Conservation (phyloP, 2,888 invertebrate species). For the Shargacucullia verbasci region DNA sequence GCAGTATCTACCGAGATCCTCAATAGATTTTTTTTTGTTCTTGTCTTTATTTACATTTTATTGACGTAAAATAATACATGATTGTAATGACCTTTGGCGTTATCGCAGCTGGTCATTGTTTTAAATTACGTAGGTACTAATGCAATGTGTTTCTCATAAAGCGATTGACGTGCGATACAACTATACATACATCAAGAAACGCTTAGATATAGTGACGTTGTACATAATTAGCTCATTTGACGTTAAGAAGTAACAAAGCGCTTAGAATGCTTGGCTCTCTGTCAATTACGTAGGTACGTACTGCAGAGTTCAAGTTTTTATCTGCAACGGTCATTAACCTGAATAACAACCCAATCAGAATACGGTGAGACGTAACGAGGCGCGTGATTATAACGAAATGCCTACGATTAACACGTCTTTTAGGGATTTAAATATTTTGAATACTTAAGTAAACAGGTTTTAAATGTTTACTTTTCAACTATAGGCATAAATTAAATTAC, state of each 20-base stretch:
- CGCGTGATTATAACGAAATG: constrained; percentile 42
- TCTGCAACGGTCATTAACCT: constrained; percentile 63
- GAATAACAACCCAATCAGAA: constrained; percentile 51
- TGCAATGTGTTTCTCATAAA: constrained; percentile 46
- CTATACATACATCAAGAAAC: constrained; percentile 17
- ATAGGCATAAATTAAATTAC: not conserved
- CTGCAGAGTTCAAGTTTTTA: constrained; percentile 59
- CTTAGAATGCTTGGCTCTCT: constrained; percentile 51
- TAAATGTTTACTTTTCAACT: constrained; percentile 10
- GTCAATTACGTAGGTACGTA: constrained; percentile 41
- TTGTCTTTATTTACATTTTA: too few relatives aligned
- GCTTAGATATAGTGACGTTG: constrained; percentile 33
- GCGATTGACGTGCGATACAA: constrained; percentile 39
- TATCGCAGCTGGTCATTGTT: constrained; percentile 44
- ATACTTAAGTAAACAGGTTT: constrained; percentile 14
- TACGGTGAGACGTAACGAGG: constrained; percentile 47
- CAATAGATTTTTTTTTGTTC: too few relatives aligned
- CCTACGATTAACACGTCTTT: constrained; percentile 30
- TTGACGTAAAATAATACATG: not conserved
- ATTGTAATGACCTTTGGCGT: constrained; percentile 35
- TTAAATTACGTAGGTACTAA: constrained; percentile 40
- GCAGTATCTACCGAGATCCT: too few relatives aligned
- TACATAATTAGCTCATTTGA: constrained; percentile 41
- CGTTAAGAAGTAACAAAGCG: constrained; percentile 46
- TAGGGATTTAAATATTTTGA: constrained; percentile 25